These are phyloP conservation scores for Characodon lateralis DNA, from an alignment of 2,797 vertebrate species.

Conservation along the genomic window DNA sequence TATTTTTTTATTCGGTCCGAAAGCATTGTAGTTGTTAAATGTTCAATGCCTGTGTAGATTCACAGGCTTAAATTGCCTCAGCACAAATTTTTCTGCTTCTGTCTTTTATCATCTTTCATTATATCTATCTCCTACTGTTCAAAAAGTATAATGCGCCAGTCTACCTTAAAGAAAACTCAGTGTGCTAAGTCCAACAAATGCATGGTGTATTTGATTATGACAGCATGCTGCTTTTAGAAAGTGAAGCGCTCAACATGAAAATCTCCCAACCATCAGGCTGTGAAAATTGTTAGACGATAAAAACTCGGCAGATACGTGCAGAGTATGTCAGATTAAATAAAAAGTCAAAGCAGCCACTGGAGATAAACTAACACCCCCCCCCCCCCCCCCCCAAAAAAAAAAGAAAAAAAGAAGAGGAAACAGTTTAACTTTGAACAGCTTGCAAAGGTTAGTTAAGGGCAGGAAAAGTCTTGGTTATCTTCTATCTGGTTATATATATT, in stretches of 20 bases:
- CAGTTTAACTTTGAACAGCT: conserved; percentile 16
- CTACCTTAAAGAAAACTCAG: conserved; percentile 14
- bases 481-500: too few species aligned
- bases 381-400: not conserved
- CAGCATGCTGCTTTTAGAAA: conserved; percentile 40
- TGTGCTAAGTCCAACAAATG: conserved; percentile 24
- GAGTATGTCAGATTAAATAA: conserved; percentile 49
- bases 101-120: conserved; percentile 18
- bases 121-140: conserved; percentile 15
- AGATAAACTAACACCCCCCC: conserved; percentile 15
- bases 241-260: conserved; percentile 13
- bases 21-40: not conserved
- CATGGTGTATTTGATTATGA: conserved; percentile 51
- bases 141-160: conserved; percentile 2
- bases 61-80: not conserved
- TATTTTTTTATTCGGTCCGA: not conserved
- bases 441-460: not conserved
- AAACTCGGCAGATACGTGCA: conserved; percentile 31
- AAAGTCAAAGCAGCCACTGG: conserved; percentile 20
- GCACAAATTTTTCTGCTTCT: not conserved
- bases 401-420: conserved; percentile 12
- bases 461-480: not conserved
- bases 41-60: not conserved
- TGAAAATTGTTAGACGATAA: conserved; percentile 39
- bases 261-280: conserved; percentile 28